Conservation (phyloP, 2,113 vertebrate species). For the Dipodomys stephensi region DNA sequence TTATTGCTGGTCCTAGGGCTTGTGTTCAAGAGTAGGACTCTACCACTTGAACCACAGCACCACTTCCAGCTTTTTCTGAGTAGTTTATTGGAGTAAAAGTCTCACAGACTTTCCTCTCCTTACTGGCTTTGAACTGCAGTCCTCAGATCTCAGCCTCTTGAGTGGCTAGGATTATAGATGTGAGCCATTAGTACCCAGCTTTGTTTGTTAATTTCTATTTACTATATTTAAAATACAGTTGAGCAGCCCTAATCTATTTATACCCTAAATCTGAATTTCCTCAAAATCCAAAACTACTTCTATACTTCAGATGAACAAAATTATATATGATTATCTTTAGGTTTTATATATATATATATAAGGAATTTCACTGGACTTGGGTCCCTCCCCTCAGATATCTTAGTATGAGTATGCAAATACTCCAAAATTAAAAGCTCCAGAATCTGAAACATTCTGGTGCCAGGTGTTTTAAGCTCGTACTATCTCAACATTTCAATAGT, state of each 20-base stretch:
- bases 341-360: neutral
- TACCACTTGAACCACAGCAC: too few relatives aligned
- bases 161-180: too few relatives aligned
- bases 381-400: neutral
- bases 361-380: neutral
- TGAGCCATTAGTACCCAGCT: too few relatives aligned
- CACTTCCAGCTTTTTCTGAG: too few relatives aligned
- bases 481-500: neutral
- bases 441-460: neutral
- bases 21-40: too few relatives aligned
- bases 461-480: neutral
- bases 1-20: too few relatives aligned
- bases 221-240: neutral
- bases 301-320: neutral
- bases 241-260: neutral
- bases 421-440: neutral
- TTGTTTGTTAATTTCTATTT: neutral
- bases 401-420: neutral
- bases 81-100: too few relatives aligned
- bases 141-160: too few relatives aligned
- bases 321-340: neutral
- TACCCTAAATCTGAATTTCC: neutral
- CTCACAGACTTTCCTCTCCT: too few relatives aligned
- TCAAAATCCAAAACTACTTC: neutral
- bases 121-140: too few relatives aligned